These are phyloP conservation scores for Ivindomyrus marchei DNA, from an alignment of 2,113 vertebrate species.

Conservation along the genomic window DNA sequence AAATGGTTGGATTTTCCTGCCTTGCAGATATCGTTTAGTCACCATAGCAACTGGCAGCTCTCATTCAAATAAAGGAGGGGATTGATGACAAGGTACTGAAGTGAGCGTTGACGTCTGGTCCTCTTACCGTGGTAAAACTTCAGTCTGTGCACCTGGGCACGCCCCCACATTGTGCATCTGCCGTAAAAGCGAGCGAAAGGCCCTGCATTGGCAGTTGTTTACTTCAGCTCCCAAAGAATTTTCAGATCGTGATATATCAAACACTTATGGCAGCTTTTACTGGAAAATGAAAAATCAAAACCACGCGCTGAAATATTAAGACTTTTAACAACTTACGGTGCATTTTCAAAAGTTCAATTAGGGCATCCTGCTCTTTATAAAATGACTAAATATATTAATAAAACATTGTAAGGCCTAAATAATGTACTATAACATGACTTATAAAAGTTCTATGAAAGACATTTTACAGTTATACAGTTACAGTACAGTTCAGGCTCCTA, in stretches of 20 bases:
- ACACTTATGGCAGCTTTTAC: not conserved
- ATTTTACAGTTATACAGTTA: not conserved
- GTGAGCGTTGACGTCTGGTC: not conserved
- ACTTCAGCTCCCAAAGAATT: not conserved
- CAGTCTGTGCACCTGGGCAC: not conserved
- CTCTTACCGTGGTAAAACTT: not conserved
- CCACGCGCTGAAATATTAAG: not conserved
- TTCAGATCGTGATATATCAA: not conserved
- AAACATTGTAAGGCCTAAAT: not conserved
- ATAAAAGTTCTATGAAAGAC: not conserved
- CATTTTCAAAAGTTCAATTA: not conserved
- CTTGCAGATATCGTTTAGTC: constrained; percentile 46
- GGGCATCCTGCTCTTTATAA: not conserved
- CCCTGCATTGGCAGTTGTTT: not conserved
- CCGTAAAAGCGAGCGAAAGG: not conserved
- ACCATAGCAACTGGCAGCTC: constrained; percentile 50
- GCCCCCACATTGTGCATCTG: not conserved
- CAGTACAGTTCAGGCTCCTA: not conserved
- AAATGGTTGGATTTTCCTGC: constrained; percentile 19
- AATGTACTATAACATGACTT: not conserved
- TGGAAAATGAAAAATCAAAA: not conserved
- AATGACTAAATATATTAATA: not conserved
- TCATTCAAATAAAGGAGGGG: constrained; percentile 20
- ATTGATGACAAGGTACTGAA: not conserved
- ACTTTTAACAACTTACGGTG: not conserved